phyloP scores from a whole-genome alignment of 92 coral and sea anemone species.

The Siderastrea radians region DNA sequence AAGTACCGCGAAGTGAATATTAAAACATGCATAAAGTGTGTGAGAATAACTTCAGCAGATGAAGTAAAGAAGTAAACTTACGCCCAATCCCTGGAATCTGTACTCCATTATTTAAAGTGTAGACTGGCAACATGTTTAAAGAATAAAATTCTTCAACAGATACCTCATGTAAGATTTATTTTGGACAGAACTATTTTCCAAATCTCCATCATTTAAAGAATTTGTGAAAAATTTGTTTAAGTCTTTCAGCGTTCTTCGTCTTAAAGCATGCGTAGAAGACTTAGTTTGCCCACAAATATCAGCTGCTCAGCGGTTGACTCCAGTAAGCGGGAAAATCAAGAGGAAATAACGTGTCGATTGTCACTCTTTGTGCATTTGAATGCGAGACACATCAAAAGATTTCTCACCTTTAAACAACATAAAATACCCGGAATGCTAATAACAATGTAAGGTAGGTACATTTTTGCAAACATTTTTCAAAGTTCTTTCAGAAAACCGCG shows the following conservation, averaged over 20 bases:
- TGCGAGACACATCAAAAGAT: conserved; percentile 11
- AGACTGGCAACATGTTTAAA: conserved; percentile 29
- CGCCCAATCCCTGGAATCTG: conserved; percentile 84
- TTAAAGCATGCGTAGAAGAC: neutral
- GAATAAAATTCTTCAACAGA: neutral
- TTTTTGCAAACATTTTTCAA: neutral
- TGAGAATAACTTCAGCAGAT: neutral
- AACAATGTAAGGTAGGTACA: conserved; percentile 49
- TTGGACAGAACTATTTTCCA: neutral
- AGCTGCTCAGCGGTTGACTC: conserved; percentile 29
- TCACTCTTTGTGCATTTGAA: conserved; percentile 44
- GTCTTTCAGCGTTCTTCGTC: neutral
- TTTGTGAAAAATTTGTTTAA: neutral
- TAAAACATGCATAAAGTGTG: too few species aligned
- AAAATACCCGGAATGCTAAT: neutral
- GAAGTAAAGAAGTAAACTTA: conserved; percentile 37
- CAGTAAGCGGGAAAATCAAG: conserved; percentile 62
- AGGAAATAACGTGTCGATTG: conserved; percentile 32
- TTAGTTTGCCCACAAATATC: neutral
- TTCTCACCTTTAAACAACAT: conserved; percentile 38
- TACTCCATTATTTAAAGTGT: conserved; percentile 69
- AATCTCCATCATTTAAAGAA: too few species aligned
- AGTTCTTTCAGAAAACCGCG: conserved; percentile 1
- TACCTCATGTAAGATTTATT: too few species aligned
- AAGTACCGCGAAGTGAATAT: too few species aligned